Base-by-base conservation (phyloP, 2,113 vertebrate genomes). In the Sinocyclocheilus anshuiensis region DNA sequence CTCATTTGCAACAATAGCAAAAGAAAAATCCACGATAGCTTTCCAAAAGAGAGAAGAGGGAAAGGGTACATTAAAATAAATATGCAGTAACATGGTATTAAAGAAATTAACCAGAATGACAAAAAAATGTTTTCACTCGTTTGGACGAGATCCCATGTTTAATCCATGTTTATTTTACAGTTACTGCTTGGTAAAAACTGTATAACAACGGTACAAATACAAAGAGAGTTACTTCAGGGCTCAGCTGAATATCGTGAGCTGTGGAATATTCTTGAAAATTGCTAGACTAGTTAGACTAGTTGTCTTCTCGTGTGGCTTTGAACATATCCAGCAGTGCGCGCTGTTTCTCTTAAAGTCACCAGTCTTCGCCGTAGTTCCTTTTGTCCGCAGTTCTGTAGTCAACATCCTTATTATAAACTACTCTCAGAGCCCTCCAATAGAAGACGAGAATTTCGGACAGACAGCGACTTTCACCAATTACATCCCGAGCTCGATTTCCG, bases 261-360 rank as follows among this genome's bases (percentile, higher is more conserved):
- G 24, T 26, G 61, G n/a, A 24, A 26, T 12, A 42, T 42, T 42
- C 39, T 7, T 42, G 39, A 45, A 45, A 45, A 1, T n/a, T 12
- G n/a, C 55, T 9, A 24, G 39, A 11, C 7, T 18, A 26, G 39
- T 42, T 7, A 42, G 39, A 4, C 22, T 24, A 18, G 65, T 71
- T 67, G 3, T 67, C 26, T 16, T 9, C 45, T 71, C 26, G 48
- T 83, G 83, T 36, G 83, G 29, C 33, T 84, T 33, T 80, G 13
- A 29, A 15, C 18, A 12, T 16, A 8, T 82, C 72, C 90, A 74
- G 74, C 83, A 89, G 90, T 81, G 48, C 24, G 87, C 86, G 90
- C 81, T 59, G 20, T 88, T 91, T 83, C 33, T 39, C 86, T 45
- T 26, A 16, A 57, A 88, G 69, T 87, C 63, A 12, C 9, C 55